Conservation (phyloP, 1,140 invertebrate genomes). For the Aphaenogaster ashmeadi region DNA sequence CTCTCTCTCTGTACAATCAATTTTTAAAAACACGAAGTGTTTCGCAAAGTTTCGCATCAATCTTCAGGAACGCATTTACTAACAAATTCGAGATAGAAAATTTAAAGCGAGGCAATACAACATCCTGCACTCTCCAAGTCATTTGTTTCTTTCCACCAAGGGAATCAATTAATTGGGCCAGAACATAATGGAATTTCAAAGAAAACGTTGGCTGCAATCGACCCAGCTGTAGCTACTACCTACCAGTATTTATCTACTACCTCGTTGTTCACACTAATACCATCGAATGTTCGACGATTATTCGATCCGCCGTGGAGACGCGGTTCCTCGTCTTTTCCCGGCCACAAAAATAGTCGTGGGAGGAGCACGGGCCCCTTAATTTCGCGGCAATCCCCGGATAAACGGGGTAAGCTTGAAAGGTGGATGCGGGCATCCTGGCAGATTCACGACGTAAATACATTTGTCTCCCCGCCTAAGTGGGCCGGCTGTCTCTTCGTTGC, state of each 20-base stretch:
- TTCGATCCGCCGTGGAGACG: constrained; percentile 41
- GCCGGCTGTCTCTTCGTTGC: constrained; percentile 79
- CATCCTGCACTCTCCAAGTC: constrained; percentile 35
- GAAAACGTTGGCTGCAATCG: constrained; percentile 35
- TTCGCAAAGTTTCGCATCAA: constrained; percentile 53
- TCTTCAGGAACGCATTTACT: constrained; percentile 45
- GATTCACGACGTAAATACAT: constrained; percentile 80
- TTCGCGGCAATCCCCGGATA: constrained; percentile 74
- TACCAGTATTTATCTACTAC: constrained; percentile 46
- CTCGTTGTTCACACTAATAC: constrained; percentile 51
- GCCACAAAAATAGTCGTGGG: constrained; percentile 34
- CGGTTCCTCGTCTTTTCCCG: constrained; percentile 17
- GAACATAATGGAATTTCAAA: constrained; percentile 50
- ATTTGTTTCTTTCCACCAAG: constrained; percentile 41
- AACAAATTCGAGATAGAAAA: constrained; percentile 62
- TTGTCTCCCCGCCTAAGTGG: constrained; percentile 80
- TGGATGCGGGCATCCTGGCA: constrained; percentile 77
- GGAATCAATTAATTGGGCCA: constrained; percentile 52
- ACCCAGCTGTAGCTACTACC: constrained; percentile 46
- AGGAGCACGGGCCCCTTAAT: constrained; percentile 65
- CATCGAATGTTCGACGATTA: constrained; percentile 52
- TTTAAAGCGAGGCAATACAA: constrained; percentile 37
- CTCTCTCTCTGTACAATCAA: constrained; percentile 22
- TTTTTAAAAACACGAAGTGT: constrained; percentile 49
- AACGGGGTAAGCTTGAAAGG: constrained; percentile 77